phyloP scores from a whole-genome alignment of 2,113 vertebrate genomes.

The Lagopus leucura region DNA sequence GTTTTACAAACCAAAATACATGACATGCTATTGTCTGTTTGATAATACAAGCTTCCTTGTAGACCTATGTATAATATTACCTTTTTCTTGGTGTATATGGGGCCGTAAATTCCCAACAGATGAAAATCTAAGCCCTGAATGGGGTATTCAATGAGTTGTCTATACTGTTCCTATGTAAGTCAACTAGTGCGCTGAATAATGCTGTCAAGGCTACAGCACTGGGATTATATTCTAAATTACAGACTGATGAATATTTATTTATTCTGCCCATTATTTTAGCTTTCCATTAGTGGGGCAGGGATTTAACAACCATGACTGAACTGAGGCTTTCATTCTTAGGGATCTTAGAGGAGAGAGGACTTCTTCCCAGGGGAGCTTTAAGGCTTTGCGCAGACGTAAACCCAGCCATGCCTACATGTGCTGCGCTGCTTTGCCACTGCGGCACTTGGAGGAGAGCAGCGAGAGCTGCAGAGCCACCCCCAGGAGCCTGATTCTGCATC shows the following conservation, averaged over 20 bases:
- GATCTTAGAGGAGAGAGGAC: not conserved
- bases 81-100: not conserved
- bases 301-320: not conserved
- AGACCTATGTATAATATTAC: not conserved
- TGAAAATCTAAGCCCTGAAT: not conserved
- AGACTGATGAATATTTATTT: not conserved
- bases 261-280: not conserved
- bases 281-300: not conserved
- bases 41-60: slow-evolving; percentile 62
- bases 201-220: not conserved
- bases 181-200: not conserved
- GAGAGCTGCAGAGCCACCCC: not conserved
- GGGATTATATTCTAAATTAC: not conserved
- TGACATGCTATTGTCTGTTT: slow-evolving; percentile 56
- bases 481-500: not conserved
- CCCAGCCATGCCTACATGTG: not conserved
- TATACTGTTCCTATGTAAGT: not conserved
- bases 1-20: slow-evolving; percentile 69
- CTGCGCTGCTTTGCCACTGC: not conserved
- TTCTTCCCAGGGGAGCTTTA: not conserved
- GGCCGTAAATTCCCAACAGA: not conserved
- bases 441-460: not conserved
- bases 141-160: not conserved
- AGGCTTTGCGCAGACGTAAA: not conserved
- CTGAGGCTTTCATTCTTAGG: not conserved